Conservation (phyloP, 2,113 vertebrate genomes). For the Recurvirostra avosetta region DNA sequence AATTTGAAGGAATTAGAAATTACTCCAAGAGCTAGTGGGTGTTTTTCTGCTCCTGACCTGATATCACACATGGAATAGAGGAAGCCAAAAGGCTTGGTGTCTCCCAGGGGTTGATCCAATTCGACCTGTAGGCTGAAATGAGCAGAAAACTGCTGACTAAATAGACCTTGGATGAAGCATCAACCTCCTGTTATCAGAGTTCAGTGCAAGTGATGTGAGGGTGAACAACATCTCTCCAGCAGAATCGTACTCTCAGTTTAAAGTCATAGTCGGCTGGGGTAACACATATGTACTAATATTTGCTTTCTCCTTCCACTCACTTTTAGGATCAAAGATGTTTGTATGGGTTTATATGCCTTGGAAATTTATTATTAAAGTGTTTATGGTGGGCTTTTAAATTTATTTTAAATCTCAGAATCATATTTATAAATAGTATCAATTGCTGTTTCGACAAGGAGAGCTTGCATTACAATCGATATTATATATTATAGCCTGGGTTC, state of each 20-base stretch:
- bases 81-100: neutral
- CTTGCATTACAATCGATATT: neutral
- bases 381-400: neutral
- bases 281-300: neutral
- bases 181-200: neutral
- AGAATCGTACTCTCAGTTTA: neutral
- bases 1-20: neutral
- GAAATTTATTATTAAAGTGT: neutral
- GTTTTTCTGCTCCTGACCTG: neutral
- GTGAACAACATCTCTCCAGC: neutral
- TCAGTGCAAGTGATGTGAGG: neutral
- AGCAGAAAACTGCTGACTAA: neutral
- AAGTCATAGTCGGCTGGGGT: neutral
- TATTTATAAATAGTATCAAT: neutral
- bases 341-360: neutral
- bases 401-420: neutral
- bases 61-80: neutral
- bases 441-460: neutral
- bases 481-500: neutral
- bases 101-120: neutral
- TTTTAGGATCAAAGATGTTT: neutral
- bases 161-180: neutral
- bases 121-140: neutral
- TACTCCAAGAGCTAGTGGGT: neutral
- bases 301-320: neutral